Percentiles rank a stretch among this genome's conserved stretches.
phyloP scores from a whole-genome alignment of 2,888 invertebrate species.

The Chloroclystis v-ata region DNA sequence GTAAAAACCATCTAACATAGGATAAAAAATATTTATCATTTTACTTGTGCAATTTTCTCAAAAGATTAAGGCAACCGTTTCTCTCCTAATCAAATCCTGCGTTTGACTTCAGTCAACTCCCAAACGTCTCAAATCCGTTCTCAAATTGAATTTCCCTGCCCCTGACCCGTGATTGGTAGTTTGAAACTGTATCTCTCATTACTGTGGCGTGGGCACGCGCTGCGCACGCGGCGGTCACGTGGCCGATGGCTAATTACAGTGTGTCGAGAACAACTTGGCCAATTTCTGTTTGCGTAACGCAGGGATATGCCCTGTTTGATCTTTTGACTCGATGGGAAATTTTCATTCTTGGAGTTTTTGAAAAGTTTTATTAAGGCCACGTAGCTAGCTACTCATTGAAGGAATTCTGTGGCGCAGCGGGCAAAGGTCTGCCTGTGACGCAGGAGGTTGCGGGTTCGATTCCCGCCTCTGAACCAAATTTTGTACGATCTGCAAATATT shows the following conservation, averaged over 20 bases:
- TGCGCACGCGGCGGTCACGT: slow-evolving; percentile 18
- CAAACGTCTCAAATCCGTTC: not conserved
- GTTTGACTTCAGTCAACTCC: not conserved
- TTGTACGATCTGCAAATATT: no score
- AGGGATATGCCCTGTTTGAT: slow-evolving; percentile 3
- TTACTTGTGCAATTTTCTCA: no score
- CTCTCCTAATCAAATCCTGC: no score
- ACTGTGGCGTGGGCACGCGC: slow-evolving; percentile 11
- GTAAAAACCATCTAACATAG: no score
- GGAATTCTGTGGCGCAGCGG: no score
- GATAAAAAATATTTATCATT: no score
- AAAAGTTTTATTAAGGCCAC: not conserved
- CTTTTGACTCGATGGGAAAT: slow-evolving; percentile 7
- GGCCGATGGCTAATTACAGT: slow-evolving; percentile 20
- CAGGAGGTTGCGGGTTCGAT: no score
- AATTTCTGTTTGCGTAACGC: slow-evolving; percentile 15
- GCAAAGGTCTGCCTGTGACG: no score
- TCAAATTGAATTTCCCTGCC: not conserved
- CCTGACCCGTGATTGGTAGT: slow-evolving; percentile 6
- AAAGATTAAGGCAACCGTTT: no score
- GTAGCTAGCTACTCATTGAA: no score
- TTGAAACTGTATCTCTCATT: slow-evolving; percentile 19
- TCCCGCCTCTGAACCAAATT: no score
- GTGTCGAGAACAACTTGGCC: slow-evolving; percentile 15
- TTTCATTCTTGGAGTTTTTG: not conserved